Evolutionary conservation across 2,888 invertebrate species (phyloP), one percentile per base, ranked within the genome.

Genomic region (Tyria jacobaeae): DNA sequence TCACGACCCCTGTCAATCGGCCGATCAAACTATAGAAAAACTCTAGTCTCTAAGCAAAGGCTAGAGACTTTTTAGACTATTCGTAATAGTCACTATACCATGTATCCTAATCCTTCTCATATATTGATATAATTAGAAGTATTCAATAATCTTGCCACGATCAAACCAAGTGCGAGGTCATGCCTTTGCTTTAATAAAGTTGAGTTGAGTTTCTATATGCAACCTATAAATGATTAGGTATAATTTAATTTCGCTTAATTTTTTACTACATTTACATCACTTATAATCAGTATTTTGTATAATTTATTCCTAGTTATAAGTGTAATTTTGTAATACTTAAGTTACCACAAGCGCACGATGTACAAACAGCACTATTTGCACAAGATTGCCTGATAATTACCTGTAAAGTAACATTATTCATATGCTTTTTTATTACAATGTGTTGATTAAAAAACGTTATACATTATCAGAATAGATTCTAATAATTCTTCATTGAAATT

Each of bases 231-330:
- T 3, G 17, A n/a, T n/a, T n/a, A n/a, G 17, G 9, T 12, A 3
- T 4, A 10, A 44, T 41, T 31, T 34, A 52, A 55, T 62, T 68
- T 69, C 14, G 76, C 72, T 74, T 76, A 73, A 72, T 76, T 72
- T 68, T 55, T n/a, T 55, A 44, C 15, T 68, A 66, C 54, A 60
- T 73, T 71, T 70, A 75, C 71, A 75, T 65, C 71, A 76, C 68
- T 78, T 44, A n/a, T 17, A 69, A 76, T 69, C 75, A 76, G 72
- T 78, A 75, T 78, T 78, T 65, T 65, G 57, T 73, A 66, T 72
- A 73, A 75, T 71, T 71, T 72, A 74, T 74, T 67, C 35, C 57
- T 67, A 63, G 58, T 60, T 70, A 5, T 65, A 76, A 64, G 63
- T 64, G 54, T 72, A 71, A 66, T 51, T 59, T 51, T 70, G 64